phyloP scores from a whole-genome alignment of 2,797 vertebrate species.

The Myotis daubentonii region DNA sequence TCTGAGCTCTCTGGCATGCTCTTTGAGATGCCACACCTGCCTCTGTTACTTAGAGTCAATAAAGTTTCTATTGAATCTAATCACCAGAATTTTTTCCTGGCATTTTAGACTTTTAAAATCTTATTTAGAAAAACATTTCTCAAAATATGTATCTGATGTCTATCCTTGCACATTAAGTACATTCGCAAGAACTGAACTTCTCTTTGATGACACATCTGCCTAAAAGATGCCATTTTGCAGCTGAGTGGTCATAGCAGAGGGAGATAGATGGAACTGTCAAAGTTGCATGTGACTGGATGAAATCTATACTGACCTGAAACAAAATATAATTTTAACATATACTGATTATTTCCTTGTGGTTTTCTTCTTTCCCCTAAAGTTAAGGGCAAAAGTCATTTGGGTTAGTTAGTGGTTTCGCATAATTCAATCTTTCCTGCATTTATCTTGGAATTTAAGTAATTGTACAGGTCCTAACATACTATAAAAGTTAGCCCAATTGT shows the following conservation, averaged over 20 bases:
- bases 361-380: conserved; percentile 31
- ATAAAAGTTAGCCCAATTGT: conserved; percentile 3
- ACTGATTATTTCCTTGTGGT: background rate
- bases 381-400: background rate
- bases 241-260: background rate
- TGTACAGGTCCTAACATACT: background rate
- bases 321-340: conserved; percentile 12
- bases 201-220: background rate
- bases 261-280: background rate
- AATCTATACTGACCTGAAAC: background rate
- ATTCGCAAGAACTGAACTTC: background rate
- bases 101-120: background rate
- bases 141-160: background rate
- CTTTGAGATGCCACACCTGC: background rate
- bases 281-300: background rate
- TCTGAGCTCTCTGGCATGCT: background rate
- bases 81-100: background rate
- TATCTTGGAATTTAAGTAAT: conserved; percentile 41
- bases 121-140: conserved; percentile 17
- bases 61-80: background rate
- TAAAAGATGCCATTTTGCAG: conserved; percentile 24
- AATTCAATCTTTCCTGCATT: conserved; percentile 26
- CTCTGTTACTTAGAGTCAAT: background rate
- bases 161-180: background rate
- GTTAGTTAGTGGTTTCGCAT: background rate